These are phyloP conservation scores for Sylvilagus bachmani DNA, from an alignment of 2,113 vertebrate genomes.

Conservation along the genomic window DNA sequence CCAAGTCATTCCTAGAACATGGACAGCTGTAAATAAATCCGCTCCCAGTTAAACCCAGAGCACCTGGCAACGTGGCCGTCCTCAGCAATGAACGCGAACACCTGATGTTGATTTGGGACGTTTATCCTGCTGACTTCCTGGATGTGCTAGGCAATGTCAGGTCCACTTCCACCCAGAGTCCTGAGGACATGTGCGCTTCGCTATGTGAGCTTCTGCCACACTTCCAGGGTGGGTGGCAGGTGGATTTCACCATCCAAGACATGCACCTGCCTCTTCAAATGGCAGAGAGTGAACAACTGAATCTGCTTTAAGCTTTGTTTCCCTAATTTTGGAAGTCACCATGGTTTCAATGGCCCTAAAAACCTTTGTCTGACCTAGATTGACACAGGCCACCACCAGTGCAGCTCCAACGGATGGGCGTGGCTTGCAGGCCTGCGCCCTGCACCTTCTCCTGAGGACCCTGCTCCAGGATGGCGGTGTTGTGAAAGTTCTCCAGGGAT, in stretches of 20 bases:
- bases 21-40: background rate
- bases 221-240: background rate
- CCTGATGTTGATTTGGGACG: background rate
- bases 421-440: fast-evolving
- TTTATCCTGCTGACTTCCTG: background rate
- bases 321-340: background rate
- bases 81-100: background rate
- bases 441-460: background rate
- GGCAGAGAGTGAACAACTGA: background rate
- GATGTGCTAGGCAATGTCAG: background rate
- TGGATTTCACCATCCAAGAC: background rate
- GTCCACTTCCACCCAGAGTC: background rate
- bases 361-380: background rate
- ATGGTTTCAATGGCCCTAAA: background rate
- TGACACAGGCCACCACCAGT: background rate
- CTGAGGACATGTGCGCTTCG: fast-evolving
- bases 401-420: fast-evolving
- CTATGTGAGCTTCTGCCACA: fast-evolving
- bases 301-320: background rate
- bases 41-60: background rate
- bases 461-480: background rate
- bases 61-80: background rate
- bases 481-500: background rate
- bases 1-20: background rate
- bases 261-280: background rate